Conservation (phyloP, 2,888 invertebrate species). For the Coleophora flavipennella region DNA sequence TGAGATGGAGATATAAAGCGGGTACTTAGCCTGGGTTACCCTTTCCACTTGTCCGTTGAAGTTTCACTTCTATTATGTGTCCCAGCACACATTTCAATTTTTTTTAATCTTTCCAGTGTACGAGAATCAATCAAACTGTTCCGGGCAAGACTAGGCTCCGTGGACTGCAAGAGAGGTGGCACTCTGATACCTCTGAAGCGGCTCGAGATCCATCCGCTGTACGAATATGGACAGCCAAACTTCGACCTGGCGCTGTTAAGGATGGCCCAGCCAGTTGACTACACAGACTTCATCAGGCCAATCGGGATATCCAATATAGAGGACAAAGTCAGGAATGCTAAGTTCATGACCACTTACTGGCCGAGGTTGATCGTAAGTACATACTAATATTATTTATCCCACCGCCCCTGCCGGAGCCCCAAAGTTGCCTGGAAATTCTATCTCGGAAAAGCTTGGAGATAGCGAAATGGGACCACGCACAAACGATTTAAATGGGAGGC, state of each 20-base stretch:
- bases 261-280: slow-evolving; percentile 25
- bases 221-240: slow-evolving; percentile 25
- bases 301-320: slow-evolving; percentile 31
- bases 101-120: slow-evolving; percentile 41
- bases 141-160: slow-evolving; percentile 44
- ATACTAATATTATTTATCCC: background rate
- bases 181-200: slow-evolving; percentile 30
- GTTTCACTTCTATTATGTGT: too few relatives aligned
- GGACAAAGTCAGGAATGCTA: slow-evolving; percentile 34
- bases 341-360: slow-evolving; percentile 52
- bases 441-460: too few relatives aligned
- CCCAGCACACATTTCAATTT: too few relatives aligned
- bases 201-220: slow-evolving; percentile 42
- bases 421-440: too few relatives aligned
- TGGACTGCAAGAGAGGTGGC: slow-evolving; percentile 51
- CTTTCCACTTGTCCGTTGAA: too few relatives aligned
- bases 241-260: slow-evolving; percentile 43
- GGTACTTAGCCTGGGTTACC: too few relatives aligned
- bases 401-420: too few relatives aligned
- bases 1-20: too few relatives aligned
- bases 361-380: slow-evolving; percentile 52
- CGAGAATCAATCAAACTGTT: slow-evolving; percentile 48
- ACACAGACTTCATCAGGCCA: slow-evolving; percentile 29
- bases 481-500: too few relatives aligned
- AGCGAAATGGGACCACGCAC: too few relatives aligned